Conservation (phyloP, 1,140 invertebrate genomes). For the Eueides isabella region DNA sequence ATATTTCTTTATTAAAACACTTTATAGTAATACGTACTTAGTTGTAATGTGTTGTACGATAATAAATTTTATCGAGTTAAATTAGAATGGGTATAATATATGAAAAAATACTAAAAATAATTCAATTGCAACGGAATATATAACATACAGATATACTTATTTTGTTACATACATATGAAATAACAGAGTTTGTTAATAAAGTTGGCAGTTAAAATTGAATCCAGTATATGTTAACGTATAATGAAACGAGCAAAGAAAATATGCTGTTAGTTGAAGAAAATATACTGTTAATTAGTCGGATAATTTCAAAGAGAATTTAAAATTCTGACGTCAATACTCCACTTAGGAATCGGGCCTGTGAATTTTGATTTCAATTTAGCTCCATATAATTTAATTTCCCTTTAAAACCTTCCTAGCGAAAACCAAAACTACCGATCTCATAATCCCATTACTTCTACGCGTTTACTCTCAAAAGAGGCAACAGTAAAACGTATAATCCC, state of each 20-base stretch:
- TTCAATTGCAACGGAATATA: no score
- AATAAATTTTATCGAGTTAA: no score
- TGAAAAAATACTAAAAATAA: no score
- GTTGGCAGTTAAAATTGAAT: neutral
- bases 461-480: slow-evolving; percentile 78
- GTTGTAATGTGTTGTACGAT: no score
- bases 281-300: slow-evolving; percentile 12
- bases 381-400: slow-evolving; percentile 68
- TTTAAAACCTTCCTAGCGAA: slow-evolving; percentile 61
- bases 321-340: slow-evolving; percentile 24
- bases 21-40: no score
- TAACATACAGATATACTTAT: no score
- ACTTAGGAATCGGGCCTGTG: slow-evolving; percentile 40
- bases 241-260: neutral
- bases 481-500: slow-evolving; percentile 73
- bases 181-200: no score
- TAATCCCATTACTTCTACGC: slow-evolving; percentile 78
- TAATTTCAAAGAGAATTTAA: slow-evolving; percentile 21
- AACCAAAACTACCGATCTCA: slow-evolving; percentile 72
- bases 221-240: neutral
- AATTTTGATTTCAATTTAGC: slow-evolving; percentile 57
- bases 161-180: no score
- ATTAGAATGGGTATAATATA: no score
- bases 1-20: no score
- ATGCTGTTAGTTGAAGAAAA: neutral